Base-by-base conservation (phyloP, 2,113 vertebrate genomes). In the Isurus oxyrinchus region DNA sequence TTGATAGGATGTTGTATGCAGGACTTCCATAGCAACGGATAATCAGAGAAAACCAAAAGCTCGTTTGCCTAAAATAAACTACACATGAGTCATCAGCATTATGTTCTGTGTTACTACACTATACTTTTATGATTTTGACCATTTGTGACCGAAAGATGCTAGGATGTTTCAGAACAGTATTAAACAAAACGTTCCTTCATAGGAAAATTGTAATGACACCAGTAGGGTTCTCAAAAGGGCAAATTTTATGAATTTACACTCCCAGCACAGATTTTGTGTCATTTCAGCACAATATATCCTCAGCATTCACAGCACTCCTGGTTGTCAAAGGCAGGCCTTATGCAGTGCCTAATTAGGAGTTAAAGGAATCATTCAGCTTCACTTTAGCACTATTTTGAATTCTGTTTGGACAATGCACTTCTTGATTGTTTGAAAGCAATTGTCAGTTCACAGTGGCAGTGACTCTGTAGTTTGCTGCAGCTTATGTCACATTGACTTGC, bases 11-110 rank as follows among this genome's bases (percentile, higher is more conserved):
- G 76, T 72, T 95, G 94, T 53, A 55, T 31, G 5, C 49, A 72
- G 44, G 94, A 95, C 49, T 95, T 55, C 66, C 94, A 95, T 95
- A n/a, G 67, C 94, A 95, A 95, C 66, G 27, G 69, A 72, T 95
- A 95, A 95, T 95, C 94, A 95, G 44, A 95, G 94, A 72, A 72
- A 72, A 53, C 67, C 94, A 95, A 66, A 95, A 35, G 94, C 94
- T 72, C 55, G 63, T 31, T 72, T 76, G 94, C 66, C 49, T 67
- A 95, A 95, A 95, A 95, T 95, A 95, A 95, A 95, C 67, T 11
- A 14, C 49, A 69, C 44, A 95, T 95, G 94, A 95, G 67, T 95
- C 94, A 95, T 95, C 94, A 76, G 66, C 49, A 76, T 72, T 72
- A 76, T 95, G 53, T 95, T 72, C 94, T 72, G 67, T 95, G 67